Conservation (phyloP, 1,140 invertebrate species). For the Gonioctena quinquepunctata region DNA sequence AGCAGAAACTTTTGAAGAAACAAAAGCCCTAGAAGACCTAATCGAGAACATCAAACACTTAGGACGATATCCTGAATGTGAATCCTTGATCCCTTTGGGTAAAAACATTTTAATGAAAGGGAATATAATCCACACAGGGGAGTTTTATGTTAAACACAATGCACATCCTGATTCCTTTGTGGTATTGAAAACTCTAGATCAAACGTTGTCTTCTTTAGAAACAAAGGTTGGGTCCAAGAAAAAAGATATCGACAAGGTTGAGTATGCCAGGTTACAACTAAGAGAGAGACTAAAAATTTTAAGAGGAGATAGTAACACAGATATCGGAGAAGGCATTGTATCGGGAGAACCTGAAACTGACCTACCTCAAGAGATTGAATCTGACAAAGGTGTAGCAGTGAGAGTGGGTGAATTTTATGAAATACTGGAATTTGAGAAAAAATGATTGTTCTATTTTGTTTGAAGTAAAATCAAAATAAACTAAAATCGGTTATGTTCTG, state of each 20-base stretch:
- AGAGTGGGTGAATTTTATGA: slow-evolving; percentile 44
- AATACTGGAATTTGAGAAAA: slow-evolving; percentile 45
- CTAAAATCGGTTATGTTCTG: too few species aligned
- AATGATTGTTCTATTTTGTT: too few species aligned
- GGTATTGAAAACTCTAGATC: slow-evolving; percentile 33
- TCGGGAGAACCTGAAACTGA: slow-evolving; percentile 10
- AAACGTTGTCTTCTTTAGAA: slow-evolving; percentile 33
- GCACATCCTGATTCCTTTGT: slow-evolving; percentile 35
- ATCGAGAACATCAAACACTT: slow-evolving; percentile 29
- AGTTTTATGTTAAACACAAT: slow-evolving; percentile 35
- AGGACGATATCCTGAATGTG: slow-evolving; percentile 33
- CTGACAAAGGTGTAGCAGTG: slow-evolving; percentile 44
- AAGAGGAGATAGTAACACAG: slow-evolving; percentile 17
- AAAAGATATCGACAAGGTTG: slow-evolving; percentile 26
- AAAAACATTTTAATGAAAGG: slow-evolving; percentile 40
- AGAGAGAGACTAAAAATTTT: slow-evolving; percentile 36
- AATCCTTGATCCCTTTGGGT: slow-evolving; percentile 38
- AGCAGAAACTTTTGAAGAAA: slow-evolving; percentile 11
- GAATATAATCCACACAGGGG: slow-evolving; percentile 41
- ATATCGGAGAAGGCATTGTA: slow-evolving; percentile 14
- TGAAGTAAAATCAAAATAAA: too few species aligned
- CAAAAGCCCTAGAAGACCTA: slow-evolving; percentile 28
- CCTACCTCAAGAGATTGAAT: slow-evolving; percentile 39
- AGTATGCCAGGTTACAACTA: slow-evolving; percentile 31
- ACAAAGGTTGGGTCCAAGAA: slow-evolving; percentile 25